A percentile compares a stretch with the other conserved stretches of the same genome.
These are phyloP conservation scores for Drosophila parvula DNA, from an alignment of 1,140 invertebrate species.

Conservation along the genomic window DNA sequence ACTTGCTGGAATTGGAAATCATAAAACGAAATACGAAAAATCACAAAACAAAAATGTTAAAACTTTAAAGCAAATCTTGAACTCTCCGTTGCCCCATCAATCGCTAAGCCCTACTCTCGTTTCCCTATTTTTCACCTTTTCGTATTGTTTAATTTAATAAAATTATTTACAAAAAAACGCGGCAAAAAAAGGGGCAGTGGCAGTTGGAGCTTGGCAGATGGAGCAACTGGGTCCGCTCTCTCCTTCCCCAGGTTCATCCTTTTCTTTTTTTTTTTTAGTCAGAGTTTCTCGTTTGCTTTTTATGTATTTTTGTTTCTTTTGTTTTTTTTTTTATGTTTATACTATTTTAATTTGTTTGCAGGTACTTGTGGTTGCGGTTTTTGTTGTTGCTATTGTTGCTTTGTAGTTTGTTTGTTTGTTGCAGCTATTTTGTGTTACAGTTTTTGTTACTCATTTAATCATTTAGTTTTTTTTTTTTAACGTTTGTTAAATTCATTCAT, in stretches of 20 bases:
- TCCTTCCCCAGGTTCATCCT: conserved; percentile 23
- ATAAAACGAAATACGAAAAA: conserved; percentile 30
- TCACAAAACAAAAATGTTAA: conserved; percentile 22
- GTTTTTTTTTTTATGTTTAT: conserved; percentile 55
- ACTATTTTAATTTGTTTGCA: conserved; percentile 78
- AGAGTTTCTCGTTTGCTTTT: conserved; percentile 54
- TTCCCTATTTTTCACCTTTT: conserved; percentile 38
- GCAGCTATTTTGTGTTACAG: conserved; percentile 53
- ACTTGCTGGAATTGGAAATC: conserved; percentile 8
- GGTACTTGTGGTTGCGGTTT: conserved; percentile 84
- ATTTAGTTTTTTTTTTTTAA: conserved; percentile 33
- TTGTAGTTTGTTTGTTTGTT: conserved; percentile 67
- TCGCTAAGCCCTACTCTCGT: conserved; percentile 12
- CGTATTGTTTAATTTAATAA: conserved; percentile 78
- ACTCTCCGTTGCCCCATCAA: conserved; percentile 5
- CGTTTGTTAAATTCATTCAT: conserved; percentile 57
- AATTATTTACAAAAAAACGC: conserved; percentile 79
- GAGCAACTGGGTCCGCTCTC: conserved; percentile 9
- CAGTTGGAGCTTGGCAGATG: conserved; percentile 10
- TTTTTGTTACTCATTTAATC: conserved; percentile 16
- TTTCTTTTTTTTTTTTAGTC: conserved; percentile 26
- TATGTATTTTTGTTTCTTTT: conserved; percentile 58
- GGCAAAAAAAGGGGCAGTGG: conserved; percentile 12
- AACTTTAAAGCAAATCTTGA: conserved; percentile 35
- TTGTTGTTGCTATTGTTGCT: conserved; percentile 81